Evolutionary conservation across 2,888 invertebrate genomes (phyloP).

Genomic region (Cryptocheilus praepositus): DNA sequence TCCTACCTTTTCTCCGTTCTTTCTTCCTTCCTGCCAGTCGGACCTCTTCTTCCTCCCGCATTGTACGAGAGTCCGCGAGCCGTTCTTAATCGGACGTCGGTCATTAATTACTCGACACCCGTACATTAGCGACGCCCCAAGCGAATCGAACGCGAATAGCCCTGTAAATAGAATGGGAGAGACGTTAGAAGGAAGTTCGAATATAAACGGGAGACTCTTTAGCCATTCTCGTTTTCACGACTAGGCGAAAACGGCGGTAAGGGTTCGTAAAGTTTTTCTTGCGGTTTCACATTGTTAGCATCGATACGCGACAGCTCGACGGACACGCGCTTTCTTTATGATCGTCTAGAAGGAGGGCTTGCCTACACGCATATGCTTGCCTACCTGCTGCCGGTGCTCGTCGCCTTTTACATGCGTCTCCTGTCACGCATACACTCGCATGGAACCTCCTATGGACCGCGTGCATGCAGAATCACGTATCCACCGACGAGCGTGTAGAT

Average conservation of each 20-base stretch:
- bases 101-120: conserved; percentile 42
- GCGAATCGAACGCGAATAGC: too few species aligned
- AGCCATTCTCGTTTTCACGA: not conserved
- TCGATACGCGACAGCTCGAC: conserved; percentile 36
- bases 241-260: conserved; percentile 15
- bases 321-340: conserved; percentile 41
- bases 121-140: conserved; percentile 21
- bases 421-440: not conserved
- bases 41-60: conserved; percentile 12
- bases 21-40: conserved; percentile 1
- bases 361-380: conserved; percentile 11
- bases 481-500: conserved; percentile 12
- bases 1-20: conserved; percentile 26
- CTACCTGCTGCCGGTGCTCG: conserved; percentile 4
- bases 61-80: too few species aligned
- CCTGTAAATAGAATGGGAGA: too few species aligned
- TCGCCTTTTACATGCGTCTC: conserved; percentile 18
- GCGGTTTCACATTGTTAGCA: conserved; percentile 43
- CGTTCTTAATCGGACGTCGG: conserved; percentile 38
- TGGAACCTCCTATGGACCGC: not conserved
- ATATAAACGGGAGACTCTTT: not conserved
- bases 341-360: conserved; percentile 24
- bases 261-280: conserved; percentile 5
- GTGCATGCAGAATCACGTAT: not conserved
- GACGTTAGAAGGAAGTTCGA: too few species aligned